Base-by-base conservation (phyloP, 2,797 vertebrate species). In the Eurystomus glaucurus region DNA sequence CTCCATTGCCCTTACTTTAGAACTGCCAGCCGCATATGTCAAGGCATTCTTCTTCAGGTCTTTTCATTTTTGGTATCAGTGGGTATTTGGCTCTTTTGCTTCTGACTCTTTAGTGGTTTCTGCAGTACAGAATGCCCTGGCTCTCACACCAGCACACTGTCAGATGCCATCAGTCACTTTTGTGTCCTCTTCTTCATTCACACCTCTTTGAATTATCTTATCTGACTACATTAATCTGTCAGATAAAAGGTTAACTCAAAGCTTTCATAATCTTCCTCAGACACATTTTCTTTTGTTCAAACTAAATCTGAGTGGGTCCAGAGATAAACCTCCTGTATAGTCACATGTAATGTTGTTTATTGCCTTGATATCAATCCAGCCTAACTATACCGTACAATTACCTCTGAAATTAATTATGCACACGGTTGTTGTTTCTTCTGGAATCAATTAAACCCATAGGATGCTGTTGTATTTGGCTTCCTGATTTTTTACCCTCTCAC, bases 161-260 rank as follows among this genome's bases (percentile, higher is more conserved):
- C 0, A 1, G 43, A 29, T 79, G 62, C 46, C 64, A 58, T 87
- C 61, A 15, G 19, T 95, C 69, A 58, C 11, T 45, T 57, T 19
- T 5, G n/a, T 81, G 70, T 91, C 92, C 84, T 84, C 72, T 90
- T 55, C 48, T 91, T 87, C 23, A 25, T 94, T 91, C 74, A 68
- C 54, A 89, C 48, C 52, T 84, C 77, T 55, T 21, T 92, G 72
- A 74, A 74, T 92, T 83, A 74, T 80, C 37, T 79, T 74, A 50
- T 66, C 71, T 91, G 51, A 62, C 72, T 89, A 39, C 21, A 92
- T 91, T 88, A 91, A 74, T 91, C 69, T 91, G 57, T 81, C 91
- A 89, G 31, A 60, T 84, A 64, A 92, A 94, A 96, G 72, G 57
- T 92, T 86, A 91, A 66, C 60, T 74, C 52, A 29, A n/a, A 62